Evolutionary conservation across 2,888 invertebrate genomes (phyloP).

Genomic region (Pammene fasciana): DNA sequence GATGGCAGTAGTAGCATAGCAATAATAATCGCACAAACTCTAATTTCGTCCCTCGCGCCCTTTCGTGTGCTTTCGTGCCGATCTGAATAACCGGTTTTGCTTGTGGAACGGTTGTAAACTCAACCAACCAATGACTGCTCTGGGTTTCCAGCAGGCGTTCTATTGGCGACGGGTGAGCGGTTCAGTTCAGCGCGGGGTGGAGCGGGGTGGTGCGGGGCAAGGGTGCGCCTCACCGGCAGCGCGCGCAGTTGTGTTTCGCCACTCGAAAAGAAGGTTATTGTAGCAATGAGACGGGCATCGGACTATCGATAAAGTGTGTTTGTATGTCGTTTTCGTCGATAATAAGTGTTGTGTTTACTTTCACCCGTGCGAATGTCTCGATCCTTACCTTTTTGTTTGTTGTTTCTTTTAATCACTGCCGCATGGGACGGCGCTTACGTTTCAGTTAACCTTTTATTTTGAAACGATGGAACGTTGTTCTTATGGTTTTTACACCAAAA

Average conservation of each 20-base stretch:
- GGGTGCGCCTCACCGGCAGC: constrained; percentile 68
- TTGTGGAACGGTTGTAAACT: constrained; percentile 76
- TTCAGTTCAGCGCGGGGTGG: constrained; percentile 54
- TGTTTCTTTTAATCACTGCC: constrained; percentile 78
- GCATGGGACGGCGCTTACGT: constrained; percentile 82
- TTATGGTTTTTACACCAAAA: constrained; percentile 91
- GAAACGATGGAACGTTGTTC: constrained; percentile 91
- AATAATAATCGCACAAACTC: constrained; percentile 67
- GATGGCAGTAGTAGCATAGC: constrained; percentile 60
- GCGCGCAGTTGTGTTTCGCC: constrained; percentile 77
- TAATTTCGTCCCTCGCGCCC: constrained; percentile 80
- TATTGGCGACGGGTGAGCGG: constrained; percentile 69
- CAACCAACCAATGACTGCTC: constrained; percentile 65
- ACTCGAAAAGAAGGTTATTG: constrained; percentile 80
- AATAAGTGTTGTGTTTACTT: constrained; percentile 83
- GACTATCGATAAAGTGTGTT: constrained; percentile 83
- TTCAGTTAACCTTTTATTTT: constrained; percentile 83
- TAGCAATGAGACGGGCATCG: constrained; percentile 78
- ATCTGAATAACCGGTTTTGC: constrained; percentile 80
- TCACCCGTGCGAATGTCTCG: constrained; percentile 83
- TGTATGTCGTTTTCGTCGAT: constrained; percentile 83
- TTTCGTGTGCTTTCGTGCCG: constrained; percentile 74
- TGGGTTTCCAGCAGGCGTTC: constrained; percentile 67
- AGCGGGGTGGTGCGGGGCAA: constrained; percentile 64
- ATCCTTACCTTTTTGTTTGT: constrained; percentile 80